Evolutionary conservation across 2,888 invertebrate genomes (phyloP), one percentile per base, ranked within the genome.

Genomic region (Drosophila kambysellisi): DNA sequence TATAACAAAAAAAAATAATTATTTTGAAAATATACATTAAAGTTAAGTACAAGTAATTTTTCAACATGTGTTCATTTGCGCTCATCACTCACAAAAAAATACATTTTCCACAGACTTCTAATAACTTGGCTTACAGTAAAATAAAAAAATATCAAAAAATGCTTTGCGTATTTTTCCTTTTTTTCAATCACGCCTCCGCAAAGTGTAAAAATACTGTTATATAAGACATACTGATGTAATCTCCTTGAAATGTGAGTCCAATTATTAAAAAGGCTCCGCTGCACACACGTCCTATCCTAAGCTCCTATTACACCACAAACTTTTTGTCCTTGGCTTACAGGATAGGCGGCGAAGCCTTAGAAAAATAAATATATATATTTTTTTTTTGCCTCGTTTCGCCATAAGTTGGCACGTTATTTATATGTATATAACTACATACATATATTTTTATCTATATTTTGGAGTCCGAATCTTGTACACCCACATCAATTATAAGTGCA

Each of bases 401-500:
- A 53, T 32, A 46, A 46, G 25, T 59, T 29, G 12, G 35, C 71
- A 50, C 61, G 50, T 50, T 60, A 41, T 54, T 39, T 17, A 15
- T 41, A 17, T 29, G 20, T 2, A 15, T 50, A 39, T 30, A 30
- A 4, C 0, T 25, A 29, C 11, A 11, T 25, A 29, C 11, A 11
- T 39, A 3, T 15, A 20, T 35, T 30, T 69, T 6, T 43, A 20
- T 33, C 60, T 37, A 30, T 37, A 25, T 39, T 74, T 56, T 25
- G 37, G 51, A 35, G 59, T 43, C 52, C 51, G 39, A 43, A 39
- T 46, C 37, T 17, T 15, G 37, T 37, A 39, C 56, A 3, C 41
- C 43, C 43, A 58, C 68, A 81, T 70, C 70, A 79, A 87, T 87
- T 83, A 87, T 43, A 70, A 56, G 53, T 43, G 57, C 75, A 84